A percentile compares a stretch with the other conserved stretches of the same genome.
Evolutionary conservation across 2,797 vertebrate species (phyloP).

Genomic region (Mormyrus hasselquistii): DNA sequence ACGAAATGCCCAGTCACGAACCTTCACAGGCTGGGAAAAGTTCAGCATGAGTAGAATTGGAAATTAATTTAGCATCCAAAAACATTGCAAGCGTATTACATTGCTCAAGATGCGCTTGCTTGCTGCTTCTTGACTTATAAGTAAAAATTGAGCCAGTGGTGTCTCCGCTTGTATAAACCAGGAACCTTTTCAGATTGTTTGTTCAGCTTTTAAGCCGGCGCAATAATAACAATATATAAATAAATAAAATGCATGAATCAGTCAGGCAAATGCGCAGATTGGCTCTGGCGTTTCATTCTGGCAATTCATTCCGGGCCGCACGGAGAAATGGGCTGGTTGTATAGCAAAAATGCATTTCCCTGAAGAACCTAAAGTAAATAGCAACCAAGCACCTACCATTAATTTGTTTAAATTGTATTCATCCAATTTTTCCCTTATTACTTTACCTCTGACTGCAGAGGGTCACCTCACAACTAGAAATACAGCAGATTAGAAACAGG

Average conservation of each 20-base stretch:
- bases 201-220: background rate
- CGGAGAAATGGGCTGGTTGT: background rate
- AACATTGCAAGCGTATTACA: background rate
- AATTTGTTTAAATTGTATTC: conserved; percentile 4
- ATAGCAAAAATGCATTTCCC: background rate
- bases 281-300: background rate
- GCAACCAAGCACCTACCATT: conserved; percentile 9
- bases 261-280: background rate
- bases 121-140: background rate
- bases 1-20: background rate
- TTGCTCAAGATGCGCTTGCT: background rate
- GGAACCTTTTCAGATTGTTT: background rate
- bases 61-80: background rate
- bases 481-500: background rate
- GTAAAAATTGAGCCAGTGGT: background rate
- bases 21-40: background rate
- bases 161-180: background rate
- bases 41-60: background rate
- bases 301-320: background rate
- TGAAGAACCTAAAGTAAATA: conserved; percentile 4
- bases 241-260: conserved; percentile 17
- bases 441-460: background rate
- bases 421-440: conserved; percentile 3
- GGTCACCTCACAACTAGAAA: background rate
- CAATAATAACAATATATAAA: conserved; percentile 9